These are phyloP conservation scores for silkworm (Bombyx mori) DNA, from an alignment of 1,140 invertebrate species.

Conservation along the genomic window DNA sequence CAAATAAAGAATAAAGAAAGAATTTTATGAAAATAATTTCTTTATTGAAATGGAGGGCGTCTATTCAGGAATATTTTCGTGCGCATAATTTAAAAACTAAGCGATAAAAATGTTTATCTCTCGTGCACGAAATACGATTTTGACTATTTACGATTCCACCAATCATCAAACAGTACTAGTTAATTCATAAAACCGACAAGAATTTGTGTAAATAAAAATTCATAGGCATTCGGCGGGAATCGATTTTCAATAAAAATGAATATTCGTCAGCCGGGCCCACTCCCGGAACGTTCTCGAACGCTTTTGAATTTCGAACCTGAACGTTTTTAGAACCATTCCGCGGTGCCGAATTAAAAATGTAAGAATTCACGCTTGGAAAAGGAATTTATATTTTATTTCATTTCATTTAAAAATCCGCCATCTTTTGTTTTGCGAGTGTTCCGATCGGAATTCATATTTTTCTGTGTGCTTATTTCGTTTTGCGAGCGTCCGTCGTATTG, in stretches of 20 bases:
- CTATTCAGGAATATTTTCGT: no score
- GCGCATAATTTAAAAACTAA: no score
- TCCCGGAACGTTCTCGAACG: slow-evolving; percentile 30
- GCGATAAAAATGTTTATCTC: no score
- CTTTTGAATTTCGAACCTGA: slow-evolving; percentile 57
- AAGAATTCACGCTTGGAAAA: slow-evolving; percentile 67
- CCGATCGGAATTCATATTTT: slow-evolving; percentile 70
- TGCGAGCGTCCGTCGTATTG: slow-evolving; percentile 51
- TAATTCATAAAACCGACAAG: neutral
- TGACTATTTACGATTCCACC: no score
- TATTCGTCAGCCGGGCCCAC: slow-evolving; percentile 19
- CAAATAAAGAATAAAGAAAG: no score
- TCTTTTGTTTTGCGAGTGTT: slow-evolving; percentile 64
- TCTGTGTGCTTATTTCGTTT: slow-evolving; percentile 67
- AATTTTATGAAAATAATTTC: no score
- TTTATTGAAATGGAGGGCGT: no score
- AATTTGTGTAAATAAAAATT: neutral
- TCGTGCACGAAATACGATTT: no score
- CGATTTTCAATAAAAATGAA: slow-evolving; percentile 36
- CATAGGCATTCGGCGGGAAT: slow-evolving; percentile 11
- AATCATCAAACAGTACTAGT: no score
- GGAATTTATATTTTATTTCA: slow-evolving; percentile 71
- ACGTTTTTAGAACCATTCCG: slow-evolving; percentile 58
- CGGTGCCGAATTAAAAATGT: slow-evolving; percentile 68
- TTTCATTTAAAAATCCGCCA: slow-evolving; percentile 66